Evolutionary conservation across 64 coral and sea anemone species (phyloP), one percentile per base, ranked within the genome.

Genomic region (Pocillopora damicornis): DNA sequence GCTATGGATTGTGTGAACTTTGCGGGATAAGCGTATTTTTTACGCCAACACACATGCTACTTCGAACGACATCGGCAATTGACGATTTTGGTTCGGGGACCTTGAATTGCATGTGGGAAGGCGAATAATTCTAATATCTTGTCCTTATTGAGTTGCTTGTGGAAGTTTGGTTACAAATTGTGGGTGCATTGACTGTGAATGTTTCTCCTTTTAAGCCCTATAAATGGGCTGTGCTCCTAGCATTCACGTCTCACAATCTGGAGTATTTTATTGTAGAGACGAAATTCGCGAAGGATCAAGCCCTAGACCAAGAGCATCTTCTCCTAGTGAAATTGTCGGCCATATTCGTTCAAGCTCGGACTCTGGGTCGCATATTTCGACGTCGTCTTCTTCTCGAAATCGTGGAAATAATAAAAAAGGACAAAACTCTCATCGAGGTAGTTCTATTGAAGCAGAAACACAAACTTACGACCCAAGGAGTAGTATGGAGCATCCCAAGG

Each of bases 141-240:
- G 64, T 58, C 38, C 38, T 61, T 73, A 83, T 36, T 85, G 65
- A 85, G 64, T 51, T 85, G 63, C 65, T 66, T 85, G 81, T 85
- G 81, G 81, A 85, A 85, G 81, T 85, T 85, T 36, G 35, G 61
- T 85, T 85, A 42, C 65, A 73, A 85, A 57, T 59, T 85, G 81
- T 38, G 37, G 37, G 25, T 63, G 72, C 69, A 62, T 87, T 86
- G 82, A 84, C 61, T 84, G 90, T 92, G 90, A 92, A 92, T 92
- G 90, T 78, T 84, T 62, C 60, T 77, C 84, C 62, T 92, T 87
- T 60, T 66, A 62, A 94, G 88, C 81, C 93, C 93, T 94, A 85
- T 85, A 85, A 76, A 99, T 99, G 97, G 97, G 97, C 93, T 99
- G 97, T 95, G 97, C 97, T 89, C 97, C 97, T 99, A 95, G 93